Evolutionary conservation across 2,113 vertebrate genomes (phyloP).

Genomic region (Eleginops maclovinus): DNA sequence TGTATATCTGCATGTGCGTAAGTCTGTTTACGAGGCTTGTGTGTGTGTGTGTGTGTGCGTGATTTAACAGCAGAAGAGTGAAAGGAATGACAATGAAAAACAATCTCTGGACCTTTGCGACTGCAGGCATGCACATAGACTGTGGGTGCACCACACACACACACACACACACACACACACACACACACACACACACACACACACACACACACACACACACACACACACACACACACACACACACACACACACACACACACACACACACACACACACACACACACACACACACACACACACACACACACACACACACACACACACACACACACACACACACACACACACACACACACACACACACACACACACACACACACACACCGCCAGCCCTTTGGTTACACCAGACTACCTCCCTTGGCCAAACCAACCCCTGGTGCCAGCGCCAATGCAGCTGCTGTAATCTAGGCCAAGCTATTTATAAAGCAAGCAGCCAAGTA

Average conservation of each 20-base stretch:
- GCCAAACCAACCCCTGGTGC: slow-evolving; percentile 71
- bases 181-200: too few species aligned
- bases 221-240: too few species aligned
- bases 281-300: slow-evolving; percentile 2
- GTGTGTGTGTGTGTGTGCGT: slow-evolving; percentile 14
- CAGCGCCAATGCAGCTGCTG: slow-evolving; percentile 82
- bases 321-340: background rate
- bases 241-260: too few species aligned
- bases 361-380: slow-evolving; percentile 1
- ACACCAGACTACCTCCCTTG: slow-evolving; percentile 67
- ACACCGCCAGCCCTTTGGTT: slow-evolving; percentile 43
- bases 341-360: slow-evolving; percentile 13
- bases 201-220: too few species aligned
- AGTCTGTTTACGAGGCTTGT: background rate
- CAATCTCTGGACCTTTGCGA: slow-evolving; percentile 6
- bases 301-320: slow-evolving; percentile 8
- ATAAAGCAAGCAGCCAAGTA: slow-evolving; percentile 80
- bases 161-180: too few species aligned
- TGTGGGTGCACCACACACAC: slow-evolving; percentile 5
- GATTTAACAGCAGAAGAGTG: slow-evolving; percentile 11
- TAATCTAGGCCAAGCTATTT: slow-evolving; percentile 88
- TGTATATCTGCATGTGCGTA: background rate
- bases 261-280: background rate
- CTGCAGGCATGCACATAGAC: slow-evolving; percentile 32
- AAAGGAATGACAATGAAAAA: slow-evolving; percentile 10